Evolutionary conservation across 2,888 invertebrate genomes (phyloP), one percentile per base, ranked within the genome.

Genomic region (Onthophagus sagittarius): DNA sequence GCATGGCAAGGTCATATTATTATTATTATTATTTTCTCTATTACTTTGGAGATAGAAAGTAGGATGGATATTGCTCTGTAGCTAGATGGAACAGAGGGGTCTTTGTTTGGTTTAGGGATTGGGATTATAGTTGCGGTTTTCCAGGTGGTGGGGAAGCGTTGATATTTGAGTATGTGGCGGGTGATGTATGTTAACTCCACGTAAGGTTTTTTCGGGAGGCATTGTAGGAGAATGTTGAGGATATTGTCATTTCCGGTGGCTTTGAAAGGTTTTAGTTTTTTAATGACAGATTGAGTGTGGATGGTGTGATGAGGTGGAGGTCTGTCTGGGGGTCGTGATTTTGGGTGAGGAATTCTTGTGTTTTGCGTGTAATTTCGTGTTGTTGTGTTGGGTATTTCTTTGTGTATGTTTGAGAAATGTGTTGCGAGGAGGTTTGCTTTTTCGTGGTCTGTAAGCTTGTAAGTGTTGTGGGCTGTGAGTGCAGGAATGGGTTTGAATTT

Each of bases 121-220:
- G 6, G 70, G 23, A 23, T 23, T 23, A 2, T 23, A 23, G 3
- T 23, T 3, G 23, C 23, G 1, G 23, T 23, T 23, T 23, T 23
- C 23, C 23, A 23, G 23, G 23, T 3, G 23, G 1, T 23, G 3
- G 23, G 23, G 23, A 2, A 23, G 3, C 3, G 23, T 23, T 23
- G 23, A 3, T 2, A 23, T 2, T 23, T 23, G 23, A 23, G 23
- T 1, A 23, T 23, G 23, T 23, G 23, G 23, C 23, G 23, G 23
- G 23, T 3, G 23, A 23, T 3, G 23, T 78, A 73, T 0, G 72
- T 78, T 5, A 80, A 13, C 74, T 79, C 78, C 0, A 79, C 77
- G 15, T 78, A 71, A n/a, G 77, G 75, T 73, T 80, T 80, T 39
- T 69, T 73, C 0, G 77, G 75, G 23, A 23, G 23, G 5, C 81